Evolutionary conservation across 2,888 invertebrate genomes (phyloP).

Genomic region (Ophion ellenae): DNA sequence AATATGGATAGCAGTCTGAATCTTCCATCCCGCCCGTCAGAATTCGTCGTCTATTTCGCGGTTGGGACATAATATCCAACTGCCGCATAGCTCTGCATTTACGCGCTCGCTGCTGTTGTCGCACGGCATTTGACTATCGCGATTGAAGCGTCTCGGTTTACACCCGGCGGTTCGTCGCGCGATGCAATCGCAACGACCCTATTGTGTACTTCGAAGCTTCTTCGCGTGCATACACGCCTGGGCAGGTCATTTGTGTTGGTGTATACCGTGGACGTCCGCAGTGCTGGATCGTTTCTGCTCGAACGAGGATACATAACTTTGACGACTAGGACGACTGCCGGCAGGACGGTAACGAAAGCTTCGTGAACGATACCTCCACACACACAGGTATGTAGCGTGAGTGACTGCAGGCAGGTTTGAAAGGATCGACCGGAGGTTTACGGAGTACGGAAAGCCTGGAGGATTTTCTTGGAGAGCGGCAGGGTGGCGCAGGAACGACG

Average conservation of each 20-base stretch:
- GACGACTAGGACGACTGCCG: constrained; percentile 26
- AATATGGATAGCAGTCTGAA: neutral
- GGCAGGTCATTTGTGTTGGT: neutral
- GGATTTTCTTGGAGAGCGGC: constrained; percentile 17
- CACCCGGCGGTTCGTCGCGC: constrained; percentile 24
- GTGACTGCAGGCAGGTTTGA: constrained; percentile 37
- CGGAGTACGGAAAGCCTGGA: constrained; percentile 17
- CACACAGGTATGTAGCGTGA: neutral
- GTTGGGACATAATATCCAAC: neutral
- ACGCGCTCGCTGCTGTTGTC: constrained; percentile 6
- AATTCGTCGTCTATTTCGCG: constrained; percentile 23
- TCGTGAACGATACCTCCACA: neutral
- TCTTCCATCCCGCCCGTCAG: neutral
- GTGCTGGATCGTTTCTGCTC: constrained; percentile 29
- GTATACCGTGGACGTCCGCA: constrained; percentile 9
- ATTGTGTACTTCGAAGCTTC: constrained; percentile 25
- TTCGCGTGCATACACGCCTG: constrained; percentile 6
- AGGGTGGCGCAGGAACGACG: constrained; percentile 10
- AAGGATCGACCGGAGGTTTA: constrained; percentile 27
- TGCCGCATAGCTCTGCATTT: neutral
- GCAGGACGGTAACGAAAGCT: constrained; percentile 31
- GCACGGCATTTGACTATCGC: constrained; percentile 11
- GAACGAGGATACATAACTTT: constrained; percentile 50
- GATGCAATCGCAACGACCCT: constrained; percentile 27
- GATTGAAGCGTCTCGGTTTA: constrained; percentile 46